Base-by-base conservation (phyloP, 2,113 vertebrate species). In the Solea senegalensis region DNA sequence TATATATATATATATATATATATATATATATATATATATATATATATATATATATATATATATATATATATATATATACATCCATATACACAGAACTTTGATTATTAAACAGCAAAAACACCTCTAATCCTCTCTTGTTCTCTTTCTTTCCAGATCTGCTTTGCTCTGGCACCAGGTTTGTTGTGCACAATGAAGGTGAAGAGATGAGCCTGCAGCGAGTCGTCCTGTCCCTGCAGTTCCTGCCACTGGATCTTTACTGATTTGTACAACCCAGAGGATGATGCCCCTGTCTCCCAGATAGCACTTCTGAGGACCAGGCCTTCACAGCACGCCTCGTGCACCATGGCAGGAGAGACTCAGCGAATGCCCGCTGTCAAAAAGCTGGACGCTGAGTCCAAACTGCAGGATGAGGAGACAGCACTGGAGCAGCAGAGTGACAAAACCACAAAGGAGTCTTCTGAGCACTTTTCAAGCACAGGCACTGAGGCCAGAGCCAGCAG, bases 291-390 rank as follows among this genome's bases (percentile, higher is more conserved):
- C 85, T 62, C 63, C 87, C 88, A 90, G 89, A 90, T 86, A 80
- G 50, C 84, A 84, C 83, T 76, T 81, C 92, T 91, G 92, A 92
- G 90, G 90, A 93, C 83, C 86, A 86, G 86, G 85, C 77, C 92
- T 87, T 89, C 85, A 83, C 83, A 84, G 86, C 85, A 90, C 87
- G 65, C 80, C 84, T 82, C 81, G 76, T 83, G 93, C 91, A 95
- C 90, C 94, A 96, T 95, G 95, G 95, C 96, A 80, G 95, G 95
- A 95, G 96, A 96, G 92, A 94, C 92, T 91, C 95, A 94, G 92
- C 94, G 91, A 91, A 92, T 86, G 84, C 95, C 92, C 72, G 86
- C 90, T 78, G 90, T 94, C 84, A 86, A 92, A 60, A 88, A 94
- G 78, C 86, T 93, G 65, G 93, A 94, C 84, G 55, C 83, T 55